phyloP scores from a whole-genome alignment of 2,797 vertebrate species.

The Molossus molossus region DNA sequence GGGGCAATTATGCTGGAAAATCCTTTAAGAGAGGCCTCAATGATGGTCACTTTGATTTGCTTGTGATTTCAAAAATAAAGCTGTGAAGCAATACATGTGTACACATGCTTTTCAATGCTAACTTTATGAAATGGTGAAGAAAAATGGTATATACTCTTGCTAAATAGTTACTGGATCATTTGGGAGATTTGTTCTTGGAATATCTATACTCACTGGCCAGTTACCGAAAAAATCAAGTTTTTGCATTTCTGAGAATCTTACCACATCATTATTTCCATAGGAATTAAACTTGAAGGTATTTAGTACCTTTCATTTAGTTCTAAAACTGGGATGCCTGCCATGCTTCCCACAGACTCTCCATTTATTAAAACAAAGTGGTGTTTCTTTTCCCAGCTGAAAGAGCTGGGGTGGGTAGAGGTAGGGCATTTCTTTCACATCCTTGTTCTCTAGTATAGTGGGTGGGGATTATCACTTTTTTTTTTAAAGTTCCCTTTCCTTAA shows the following conservation, averaged over 20 bases:
- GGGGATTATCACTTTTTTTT: neutral
- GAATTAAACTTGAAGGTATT: slow-evolving; percentile 61
- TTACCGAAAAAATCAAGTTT: slow-evolving; percentile 56
- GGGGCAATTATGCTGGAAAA: slow-evolving; percentile 87
- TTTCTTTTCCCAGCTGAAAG: slow-evolving; percentile 61
- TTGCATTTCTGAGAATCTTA: slow-evolving; percentile 72
- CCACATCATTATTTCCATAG: slow-evolving; percentile 55
- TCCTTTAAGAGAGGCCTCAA: slow-evolving; percentile 83
- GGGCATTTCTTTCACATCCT: slow-evolving; percentile 51
- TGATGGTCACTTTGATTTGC: slow-evolving; percentile 87
- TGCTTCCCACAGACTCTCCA: slow-evolving; percentile 60
- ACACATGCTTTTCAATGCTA: slow-evolving; percentile 79
- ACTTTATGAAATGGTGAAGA: slow-evolving; percentile 79
- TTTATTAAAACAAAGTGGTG: slow-evolving; percentile 63
- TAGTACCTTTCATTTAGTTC: slow-evolving; percentile 61
- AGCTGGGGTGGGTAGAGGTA: neutral
- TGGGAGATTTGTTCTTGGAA: slow-evolving; percentile 69
- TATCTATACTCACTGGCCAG: slow-evolving; percentile 73
- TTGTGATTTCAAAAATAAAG: slow-evolving; percentile 89
- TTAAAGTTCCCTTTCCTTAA: slow-evolving; percentile 60
- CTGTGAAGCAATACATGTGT: slow-evolving; percentile 86
- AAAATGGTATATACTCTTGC: slow-evolving; percentile 83
- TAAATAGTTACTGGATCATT: slow-evolving; percentile 39
- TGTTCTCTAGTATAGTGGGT: slow-evolving; percentile 49
- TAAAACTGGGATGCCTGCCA: slow-evolving; percentile 67